Base-by-base conservation (phyloP, 2,113 vertebrate genomes). In the Aphyosemion australe region DNA sequence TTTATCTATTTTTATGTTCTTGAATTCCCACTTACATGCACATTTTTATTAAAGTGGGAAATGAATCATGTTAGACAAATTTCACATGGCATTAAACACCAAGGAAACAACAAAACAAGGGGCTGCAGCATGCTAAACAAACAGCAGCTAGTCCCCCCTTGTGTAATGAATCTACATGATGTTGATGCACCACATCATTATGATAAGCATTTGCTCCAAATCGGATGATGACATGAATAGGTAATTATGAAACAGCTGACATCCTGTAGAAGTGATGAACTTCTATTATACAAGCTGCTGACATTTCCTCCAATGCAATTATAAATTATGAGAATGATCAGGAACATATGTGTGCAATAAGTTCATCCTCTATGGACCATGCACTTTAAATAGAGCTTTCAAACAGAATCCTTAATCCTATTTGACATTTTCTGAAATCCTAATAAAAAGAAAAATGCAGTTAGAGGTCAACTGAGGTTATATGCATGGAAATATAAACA, bases 261-360 rank as follows among this genome's bases (percentile, higher is more conserved):
- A 20, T 52, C 15, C 45, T 47, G 16, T 47, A 63, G 64, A 42
- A 76, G 32, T 69, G 2, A 64, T 59, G 47, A 37, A n/a, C 46
- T 72, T 48, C 37, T 41, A 39, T 42, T 11, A 31, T 65, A 47
- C 19, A 66, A 54, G 49, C 12, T 51, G 48, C 49, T 65, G 26
- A 20, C 2, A 49, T 50, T 69, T 82, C 41, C 59, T 52, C 45
- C 49, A 56, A 49, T 80, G 55, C 21, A 72, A 71, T 55, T 34
- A 73, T 57, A 47, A 73, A 67, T 76, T 53, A 57, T 20, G 11
- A 3, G 16, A 51, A 9, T 57, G 13, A 73, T 78, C 75, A 54
- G 51, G 72, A 80, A 50, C 79, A 76, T 12, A 39, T 77, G 72
- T 67, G 16, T 19, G 53, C 16, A 57, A 61, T 71, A 64, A 18